Evolutionary conservation across 2,797 vertebrate genomes (phyloP).

Genomic region (Champsocephalus esox): DNA sequence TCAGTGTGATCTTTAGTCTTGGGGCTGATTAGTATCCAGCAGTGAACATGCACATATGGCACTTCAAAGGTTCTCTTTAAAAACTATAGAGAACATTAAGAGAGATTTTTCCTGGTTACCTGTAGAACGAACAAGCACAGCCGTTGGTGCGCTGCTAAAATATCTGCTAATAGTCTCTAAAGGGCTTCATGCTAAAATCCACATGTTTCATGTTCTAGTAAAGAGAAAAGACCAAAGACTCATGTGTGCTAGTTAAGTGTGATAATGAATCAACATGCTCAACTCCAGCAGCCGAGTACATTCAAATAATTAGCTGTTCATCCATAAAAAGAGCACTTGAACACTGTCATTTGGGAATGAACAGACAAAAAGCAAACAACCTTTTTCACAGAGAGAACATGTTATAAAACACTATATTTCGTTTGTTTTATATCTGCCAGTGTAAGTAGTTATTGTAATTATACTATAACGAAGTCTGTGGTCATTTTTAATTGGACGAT

Average conservation of each 20-base stretch:
- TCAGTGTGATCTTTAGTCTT: background rate
- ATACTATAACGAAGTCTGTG: too few species aligned
- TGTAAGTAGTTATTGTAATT: background rate
- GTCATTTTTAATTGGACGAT: background rate
- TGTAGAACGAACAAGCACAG: background rate
- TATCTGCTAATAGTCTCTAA: too few species aligned
- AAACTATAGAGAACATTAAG: constrained; percentile 10
- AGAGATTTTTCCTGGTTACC: background rate
- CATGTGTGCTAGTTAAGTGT: background rate
- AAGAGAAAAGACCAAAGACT: background rate
- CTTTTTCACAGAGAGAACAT: too few species aligned
- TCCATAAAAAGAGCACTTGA: background rate
- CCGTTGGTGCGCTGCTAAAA: background rate
- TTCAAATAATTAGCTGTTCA: background rate
- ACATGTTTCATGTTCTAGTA: background rate
- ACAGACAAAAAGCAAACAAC: too few species aligned
- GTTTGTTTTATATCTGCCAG: background rate
- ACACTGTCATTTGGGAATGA: background rate
- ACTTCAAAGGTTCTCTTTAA: background rate
- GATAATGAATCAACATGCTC: background rate
- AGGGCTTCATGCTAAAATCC: background rate
- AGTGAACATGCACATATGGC: background rate
- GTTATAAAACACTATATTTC: background rate
- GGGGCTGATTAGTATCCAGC: background rate
- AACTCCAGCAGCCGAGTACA: background rate